Conservation (phyloP, 2,113 vertebrate genomes). For the Danionella cerebrum region DNA sequence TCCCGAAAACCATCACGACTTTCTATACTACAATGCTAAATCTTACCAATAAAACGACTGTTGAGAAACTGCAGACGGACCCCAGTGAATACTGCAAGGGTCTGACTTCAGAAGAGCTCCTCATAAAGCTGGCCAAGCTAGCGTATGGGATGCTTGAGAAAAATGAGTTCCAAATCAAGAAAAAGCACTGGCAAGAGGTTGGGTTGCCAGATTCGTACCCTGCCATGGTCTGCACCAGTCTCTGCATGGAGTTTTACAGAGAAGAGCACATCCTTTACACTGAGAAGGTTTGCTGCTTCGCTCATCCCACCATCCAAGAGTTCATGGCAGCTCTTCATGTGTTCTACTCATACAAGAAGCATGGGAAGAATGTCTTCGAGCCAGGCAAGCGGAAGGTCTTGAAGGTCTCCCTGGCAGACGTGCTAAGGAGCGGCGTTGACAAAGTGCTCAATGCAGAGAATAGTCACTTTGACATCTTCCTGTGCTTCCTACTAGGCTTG, state of each 20-base stretch:
- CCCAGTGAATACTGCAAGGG: background rate
- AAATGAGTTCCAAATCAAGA: conserved; percentile 32
- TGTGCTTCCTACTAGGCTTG: conserved; percentile 58
- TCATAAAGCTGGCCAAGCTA: conserved; percentile 53
- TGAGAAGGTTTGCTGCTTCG: conserved; percentile 52
- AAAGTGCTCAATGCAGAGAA: conserved; percentile 41
- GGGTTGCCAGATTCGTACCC: conserved; percentile 13
- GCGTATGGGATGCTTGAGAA: conserved; percentile 56
- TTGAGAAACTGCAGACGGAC: conserved; percentile 21
- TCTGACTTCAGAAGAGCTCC: conserved; percentile 39
- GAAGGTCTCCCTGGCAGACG: conserved; percentile 10
- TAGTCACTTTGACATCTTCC: conserved; percentile 49
- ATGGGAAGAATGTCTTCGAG: conserved; percentile 51
- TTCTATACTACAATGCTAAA: conserved; percentile 57
- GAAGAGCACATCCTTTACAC: conserved; percentile 39
- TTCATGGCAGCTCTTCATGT: conserved; percentile 62
- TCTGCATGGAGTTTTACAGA: conserved; percentile 49
- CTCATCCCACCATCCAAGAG: conserved; percentile 65
- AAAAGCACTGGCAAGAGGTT: conserved; percentile 31
- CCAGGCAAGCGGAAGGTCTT: conserved; percentile 27
- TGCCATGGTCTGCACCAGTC: conserved; percentile 44
- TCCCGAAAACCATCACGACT: conserved; percentile 51
- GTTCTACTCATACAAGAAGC: conserved; percentile 45
- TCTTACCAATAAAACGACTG: conserved; percentile 26
- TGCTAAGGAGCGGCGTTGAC: conserved; percentile 52